Evolutionary conservation across 2,888 invertebrate genomes (phyloP).

Genomic region (Cetonia aurata): DNA sequence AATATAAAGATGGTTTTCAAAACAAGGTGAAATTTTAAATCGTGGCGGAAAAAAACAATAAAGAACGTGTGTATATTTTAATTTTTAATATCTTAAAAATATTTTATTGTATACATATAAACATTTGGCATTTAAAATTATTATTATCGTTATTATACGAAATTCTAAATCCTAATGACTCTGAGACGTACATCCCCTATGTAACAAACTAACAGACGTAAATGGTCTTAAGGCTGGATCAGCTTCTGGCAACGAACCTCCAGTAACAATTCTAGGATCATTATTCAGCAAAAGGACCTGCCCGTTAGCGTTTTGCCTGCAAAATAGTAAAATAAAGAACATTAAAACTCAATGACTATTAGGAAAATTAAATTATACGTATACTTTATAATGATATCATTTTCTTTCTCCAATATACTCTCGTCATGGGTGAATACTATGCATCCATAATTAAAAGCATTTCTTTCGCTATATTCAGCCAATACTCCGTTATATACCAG

Average conservation of each 20-base stretch:
- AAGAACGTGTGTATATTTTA: constrained; percentile 28
- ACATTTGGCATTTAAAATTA: constrained; percentile 40
- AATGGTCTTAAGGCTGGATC: constrained; percentile 63
- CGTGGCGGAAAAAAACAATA: neutral
- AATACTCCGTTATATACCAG: constrained; percentile 81
- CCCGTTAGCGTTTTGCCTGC: constrained; percentile 58
- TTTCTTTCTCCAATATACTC: constrained; percentile 55
- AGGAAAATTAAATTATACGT: constrained; percentile 1
- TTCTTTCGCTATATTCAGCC: constrained; percentile 53
- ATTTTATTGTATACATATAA: constrained; percentile 36
- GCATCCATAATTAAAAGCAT: constrained; percentile 54
- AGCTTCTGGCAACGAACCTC: constrained; percentile 58
- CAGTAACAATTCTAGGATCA: constrained; percentile 55
- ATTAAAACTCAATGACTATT: constrained; percentile 12
- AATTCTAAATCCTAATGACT: constrained; percentile 38
- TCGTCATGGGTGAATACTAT: constrained; percentile 60
- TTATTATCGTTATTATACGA: constrained; percentile 11
- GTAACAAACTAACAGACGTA: constrained; percentile 61
- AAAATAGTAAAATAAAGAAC: neutral
- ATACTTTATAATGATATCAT: constrained; percentile 56
- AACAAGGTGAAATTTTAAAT: too few relatives aligned
- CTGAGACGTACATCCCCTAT: constrained; percentile 50
- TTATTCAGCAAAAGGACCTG: constrained; percentile 57
- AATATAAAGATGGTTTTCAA: too few relatives aligned
- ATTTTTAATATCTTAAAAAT: constrained; percentile 13